These are phyloP conservation scores for Eurystomus gularis DNA, from an alignment of 2,113 vertebrate genomes.

Conservation along the genomic window DNA sequence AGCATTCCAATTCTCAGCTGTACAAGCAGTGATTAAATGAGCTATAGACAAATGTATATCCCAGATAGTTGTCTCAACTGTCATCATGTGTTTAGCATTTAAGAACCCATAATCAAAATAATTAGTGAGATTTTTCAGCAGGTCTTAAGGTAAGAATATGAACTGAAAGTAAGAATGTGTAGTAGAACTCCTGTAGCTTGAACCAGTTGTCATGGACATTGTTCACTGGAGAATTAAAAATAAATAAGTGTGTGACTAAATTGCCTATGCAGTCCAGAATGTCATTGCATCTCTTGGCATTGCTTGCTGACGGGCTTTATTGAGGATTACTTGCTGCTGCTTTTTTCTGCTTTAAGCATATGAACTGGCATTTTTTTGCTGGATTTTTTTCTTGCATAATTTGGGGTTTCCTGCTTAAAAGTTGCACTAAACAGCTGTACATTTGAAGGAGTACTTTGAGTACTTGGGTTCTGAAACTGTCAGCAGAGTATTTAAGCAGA, in stretches of 20 bases:
- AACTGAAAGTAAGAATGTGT: background rate
- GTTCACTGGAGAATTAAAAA: background rate
- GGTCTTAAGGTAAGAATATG: background rate
- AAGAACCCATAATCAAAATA: background rate
- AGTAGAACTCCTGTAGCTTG: background rate
- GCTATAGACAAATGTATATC: background rate
- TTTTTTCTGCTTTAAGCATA: background rate
- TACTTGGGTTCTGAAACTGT: background rate
- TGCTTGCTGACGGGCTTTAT: background rate
- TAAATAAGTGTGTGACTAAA: background rate
- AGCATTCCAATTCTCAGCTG: background rate
- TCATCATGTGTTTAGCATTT: background rate
- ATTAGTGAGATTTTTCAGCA: background rate
- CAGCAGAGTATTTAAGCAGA: background rate
- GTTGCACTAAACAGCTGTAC: background rate
- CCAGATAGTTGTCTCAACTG: background rate
- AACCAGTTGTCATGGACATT: background rate
- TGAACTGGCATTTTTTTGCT: background rate
- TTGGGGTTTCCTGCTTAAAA: background rate
- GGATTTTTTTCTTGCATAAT: background rate
- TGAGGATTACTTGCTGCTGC: background rate
- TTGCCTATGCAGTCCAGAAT: background rate
- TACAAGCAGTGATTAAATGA: background rate
- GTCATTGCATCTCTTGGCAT: slow-evolving; percentile 18
- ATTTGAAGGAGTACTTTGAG: background rate